phyloP scores from a whole-genome alignment of 2,113 vertebrate species.

The Centrocercus urophasianus region DNA sequence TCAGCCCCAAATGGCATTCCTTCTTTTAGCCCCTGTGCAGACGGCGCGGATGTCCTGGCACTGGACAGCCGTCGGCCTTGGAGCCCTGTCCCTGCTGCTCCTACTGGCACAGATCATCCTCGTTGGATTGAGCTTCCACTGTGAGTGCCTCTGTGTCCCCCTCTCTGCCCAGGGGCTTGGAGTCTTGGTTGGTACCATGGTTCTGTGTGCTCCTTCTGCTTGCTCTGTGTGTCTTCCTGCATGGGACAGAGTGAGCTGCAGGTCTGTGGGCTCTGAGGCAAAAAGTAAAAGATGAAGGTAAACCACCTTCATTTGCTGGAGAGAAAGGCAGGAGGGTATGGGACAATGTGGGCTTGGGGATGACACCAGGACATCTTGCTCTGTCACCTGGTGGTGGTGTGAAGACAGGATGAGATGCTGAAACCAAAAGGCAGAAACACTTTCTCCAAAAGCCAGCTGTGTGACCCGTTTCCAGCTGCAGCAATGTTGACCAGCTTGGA shows the following conservation, averaged over 20 bases:
- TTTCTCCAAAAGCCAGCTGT: not conserved
- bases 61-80: constrained; percentile 13
- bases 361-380: accelerated
- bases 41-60: not conserved
- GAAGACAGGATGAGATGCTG: not conserved
- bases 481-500: accelerated
- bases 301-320: not conserved
- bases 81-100: not conserved
- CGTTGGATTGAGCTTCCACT: not conserved
- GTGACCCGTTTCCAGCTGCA: not conserved
- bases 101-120: constrained; percentile 39
- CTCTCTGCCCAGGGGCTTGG: accelerated
- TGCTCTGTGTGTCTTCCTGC: not conserved
- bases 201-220: not conserved
- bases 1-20: not conserved
- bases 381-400: not conserved
- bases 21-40: constrained; percentile 16
- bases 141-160: not conserved
- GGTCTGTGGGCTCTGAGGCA: not conserved
- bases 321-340: not conserved
- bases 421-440: not conserved
- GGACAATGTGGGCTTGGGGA: not conserved
- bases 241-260: accelerated
- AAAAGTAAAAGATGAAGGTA: not conserved
- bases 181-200: accelerated